These are phyloP conservation scores for Holocentrus rufus DNA, from an alignment of 2,797 vertebrate species.

Conservation along the genomic window DNA sequence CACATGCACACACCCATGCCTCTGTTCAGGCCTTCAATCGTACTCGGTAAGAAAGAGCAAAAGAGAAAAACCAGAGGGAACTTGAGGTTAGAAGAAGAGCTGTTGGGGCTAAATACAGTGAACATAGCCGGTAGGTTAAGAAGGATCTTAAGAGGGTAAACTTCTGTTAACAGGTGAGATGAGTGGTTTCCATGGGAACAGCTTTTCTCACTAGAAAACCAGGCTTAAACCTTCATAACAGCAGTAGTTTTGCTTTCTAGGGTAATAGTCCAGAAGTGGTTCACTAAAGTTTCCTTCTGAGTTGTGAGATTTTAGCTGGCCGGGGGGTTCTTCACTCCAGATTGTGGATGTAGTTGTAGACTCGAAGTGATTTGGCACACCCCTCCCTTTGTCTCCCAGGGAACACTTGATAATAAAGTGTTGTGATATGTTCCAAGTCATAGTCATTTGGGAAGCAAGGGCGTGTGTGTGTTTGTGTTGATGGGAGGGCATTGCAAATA, in stretches of 20 bases:
- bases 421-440: constrained; percentile 39
- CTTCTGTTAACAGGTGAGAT: neutral
- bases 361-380: constrained; percentile 26
- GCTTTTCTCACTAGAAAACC: neutral
- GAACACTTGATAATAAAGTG: constrained; percentile 33
- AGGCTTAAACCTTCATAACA: neutral
- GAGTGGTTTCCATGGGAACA: neutral
- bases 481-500: neutral
- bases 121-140: neutral
- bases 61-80: neutral
- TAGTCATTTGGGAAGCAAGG: constrained; percentile 11
- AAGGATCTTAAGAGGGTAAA: neutral
- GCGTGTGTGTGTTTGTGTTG: neutral
- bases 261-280: neutral
- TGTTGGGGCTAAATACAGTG: constrained; percentile 3
- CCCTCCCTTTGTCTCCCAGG: constrained; percentile 31
- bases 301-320: constrained; percentile 9
- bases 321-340: neutral
- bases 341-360: constrained; percentile 18
- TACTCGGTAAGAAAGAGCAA: too few species aligned
- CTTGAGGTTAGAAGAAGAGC: neutral
- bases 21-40: neutral
- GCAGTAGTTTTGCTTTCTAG: neutral
- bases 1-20: constrained; percentile 1
- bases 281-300: constrained; percentile 16